Conservation (phyloP, 2,113 vertebrate species). For the Triplophysa siluroides region DNA sequence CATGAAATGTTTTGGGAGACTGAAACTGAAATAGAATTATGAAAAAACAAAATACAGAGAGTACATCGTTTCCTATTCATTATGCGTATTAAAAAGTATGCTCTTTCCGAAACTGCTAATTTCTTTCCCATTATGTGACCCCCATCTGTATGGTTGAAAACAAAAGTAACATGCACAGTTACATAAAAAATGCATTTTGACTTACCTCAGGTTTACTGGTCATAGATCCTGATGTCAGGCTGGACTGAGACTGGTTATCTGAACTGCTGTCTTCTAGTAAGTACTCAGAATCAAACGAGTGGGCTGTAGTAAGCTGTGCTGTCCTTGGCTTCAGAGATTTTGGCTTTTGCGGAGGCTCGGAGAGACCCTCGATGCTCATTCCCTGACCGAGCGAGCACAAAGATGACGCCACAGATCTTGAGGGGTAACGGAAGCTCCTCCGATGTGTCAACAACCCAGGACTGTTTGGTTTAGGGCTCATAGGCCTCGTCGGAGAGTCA, state of each 20-base stretch:
- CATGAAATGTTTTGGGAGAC: background rate
- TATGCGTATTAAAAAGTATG: too few species aligned
- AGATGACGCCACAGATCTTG: constrained; percentile 69
- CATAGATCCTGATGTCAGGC: constrained; percentile 65
- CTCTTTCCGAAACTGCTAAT: background rate
- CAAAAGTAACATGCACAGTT: background rate
- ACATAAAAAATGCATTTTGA: background rate
- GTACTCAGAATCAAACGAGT: constrained; percentile 66
- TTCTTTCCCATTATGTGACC: background rate
- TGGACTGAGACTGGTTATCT: constrained; percentile 66
- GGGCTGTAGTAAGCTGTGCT: constrained; percentile 67
- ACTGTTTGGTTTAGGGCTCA: constrained; percentile 81
- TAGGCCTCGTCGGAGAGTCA: constrained; percentile 74
- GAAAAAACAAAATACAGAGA: too few species aligned
- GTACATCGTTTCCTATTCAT: too few species aligned
- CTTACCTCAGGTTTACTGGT: constrained; percentile 77
- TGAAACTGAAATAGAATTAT: background rate
- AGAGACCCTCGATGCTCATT: constrained; percentile 55
- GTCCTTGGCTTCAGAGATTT: constrained; percentile 69
- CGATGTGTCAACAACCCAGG: constrained; percentile 64
- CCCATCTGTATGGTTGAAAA: background rate
- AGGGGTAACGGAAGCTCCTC: constrained; percentile 64
- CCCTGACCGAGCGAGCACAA: constrained; percentile 76
- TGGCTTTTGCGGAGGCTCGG: constrained; percentile 66
- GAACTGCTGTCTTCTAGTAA: constrained; percentile 69